Evolutionary conservation across 2,113 vertebrate genomes (phyloP), one percentile per base, ranked within the genome.

Genomic region (Gymnobelideus leadbeateri): DNA sequence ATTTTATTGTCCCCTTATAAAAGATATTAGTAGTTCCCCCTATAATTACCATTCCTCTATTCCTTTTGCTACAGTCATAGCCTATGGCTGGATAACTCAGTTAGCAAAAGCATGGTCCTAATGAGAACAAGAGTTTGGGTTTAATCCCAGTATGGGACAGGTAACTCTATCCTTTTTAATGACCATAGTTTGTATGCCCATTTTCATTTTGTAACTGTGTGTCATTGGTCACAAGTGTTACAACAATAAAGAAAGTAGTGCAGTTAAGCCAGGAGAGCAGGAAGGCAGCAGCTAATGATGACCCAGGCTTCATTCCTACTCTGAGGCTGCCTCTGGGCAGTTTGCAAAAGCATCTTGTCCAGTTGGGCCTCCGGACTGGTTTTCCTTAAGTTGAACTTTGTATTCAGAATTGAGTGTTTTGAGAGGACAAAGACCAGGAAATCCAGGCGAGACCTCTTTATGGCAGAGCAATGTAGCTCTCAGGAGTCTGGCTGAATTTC

Each of bases 91-190:
- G 26, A 28, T 19, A 68, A 8, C 31, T 47, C 23, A 14, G 16
- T 57, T 89, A 0, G 0, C 90, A 28, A 16, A 19, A 0, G 54
- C 10, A 0, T 21, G 28, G 28, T 10, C 8, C 25, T 52, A 10
- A 51, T 7, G n/a, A 89, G 94, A 51, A 91, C 3, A 21, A 91
- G 16, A 61, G 8, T 3, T 0, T 52, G 46, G 92, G 2, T 10
- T n/a, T 77, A 46, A 94, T 9, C 31, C 25, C 19, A 31, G 5
- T 0, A 0, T n/a, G 6, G 43, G 84, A 11, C 51, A 84, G 14
- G 51, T 52, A 89, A 8, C 37, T 8, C 37, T 8, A 12, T 89
- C 91, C 68, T 94, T 91, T 89, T 21, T 26, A 50, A 31, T 51
- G 25, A 6, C 14, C 9, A 19, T 3, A 68, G 19, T 84, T 84